Conservation (phyloP, 2,888 invertebrate species). For the Trichopria drosophilae region DNA sequence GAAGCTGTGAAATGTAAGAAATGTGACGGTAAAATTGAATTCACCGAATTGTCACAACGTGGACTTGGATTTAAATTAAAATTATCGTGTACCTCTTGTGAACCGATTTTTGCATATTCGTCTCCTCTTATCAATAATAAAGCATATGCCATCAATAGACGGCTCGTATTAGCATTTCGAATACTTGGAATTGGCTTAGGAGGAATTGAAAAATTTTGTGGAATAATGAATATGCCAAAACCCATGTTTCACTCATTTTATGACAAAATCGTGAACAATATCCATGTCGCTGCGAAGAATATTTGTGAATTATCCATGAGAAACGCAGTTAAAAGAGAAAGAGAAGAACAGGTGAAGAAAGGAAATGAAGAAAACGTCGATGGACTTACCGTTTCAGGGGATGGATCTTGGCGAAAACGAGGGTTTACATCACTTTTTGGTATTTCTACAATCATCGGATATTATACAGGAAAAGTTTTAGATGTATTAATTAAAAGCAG, state of each 20-base stretch:
- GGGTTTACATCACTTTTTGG: slow-evolving; percentile 18
- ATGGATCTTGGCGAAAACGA: slow-evolving; percentile 15
- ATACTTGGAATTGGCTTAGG: slow-evolving; percentile 22
- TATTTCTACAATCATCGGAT: slow-evolving; percentile 20
- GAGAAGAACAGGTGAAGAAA: neutral
- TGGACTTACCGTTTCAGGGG: too few species aligned
- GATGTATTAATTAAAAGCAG: slow-evolving; percentile 21
- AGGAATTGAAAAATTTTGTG: slow-evolving; percentile 4
- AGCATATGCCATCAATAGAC: too few species aligned
- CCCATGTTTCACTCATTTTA: slow-evolving; percentile 6
- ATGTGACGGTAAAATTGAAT: slow-evolving; percentile 6
- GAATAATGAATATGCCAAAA: neutral
- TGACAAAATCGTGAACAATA: neutral
- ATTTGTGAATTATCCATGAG: slow-evolving; percentile 10
- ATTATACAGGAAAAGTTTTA: slow-evolving; percentile 11
- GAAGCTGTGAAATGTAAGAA: too few species aligned
- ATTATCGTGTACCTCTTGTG: slow-evolving; percentile 5
- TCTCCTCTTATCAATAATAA: too few species aligned
- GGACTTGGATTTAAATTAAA: slow-evolving; percentile 13
- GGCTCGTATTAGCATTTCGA: slow-evolving; percentile 20
- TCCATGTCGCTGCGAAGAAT: slow-evolving; percentile 5
- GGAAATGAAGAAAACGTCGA: too few species aligned
- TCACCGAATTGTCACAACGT: slow-evolving; percentile 2
- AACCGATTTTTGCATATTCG: neutral
- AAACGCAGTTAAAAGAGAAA: slow-evolving; percentile 13